A percentile compares a stretch with the other conserved stretches of the same genome.
phyloP scores from a whole-genome alignment of 1,140 invertebrate genomes.

The Drosophila lowei region DNA sequence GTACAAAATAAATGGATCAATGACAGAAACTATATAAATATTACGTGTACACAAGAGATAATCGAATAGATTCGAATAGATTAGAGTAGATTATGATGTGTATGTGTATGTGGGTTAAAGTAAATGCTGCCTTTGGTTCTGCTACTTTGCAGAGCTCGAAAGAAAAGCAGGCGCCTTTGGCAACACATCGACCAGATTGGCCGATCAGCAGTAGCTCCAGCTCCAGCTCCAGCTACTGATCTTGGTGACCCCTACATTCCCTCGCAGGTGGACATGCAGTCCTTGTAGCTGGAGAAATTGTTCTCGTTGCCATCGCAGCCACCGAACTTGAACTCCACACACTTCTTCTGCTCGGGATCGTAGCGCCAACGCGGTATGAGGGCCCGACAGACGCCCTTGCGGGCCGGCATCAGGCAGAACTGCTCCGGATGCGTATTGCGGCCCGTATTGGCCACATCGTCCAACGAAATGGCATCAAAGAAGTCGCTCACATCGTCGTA shows the following conservation, averaged over 20 bases:
- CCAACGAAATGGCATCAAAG: constrained; percentile 77
- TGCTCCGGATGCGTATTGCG: constrained; percentile 75
- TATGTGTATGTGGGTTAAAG: constrained; percentile 27
- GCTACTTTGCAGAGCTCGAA: constrained; percentile 35
- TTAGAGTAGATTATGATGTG: constrained; percentile 24
- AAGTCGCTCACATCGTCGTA: constrained; percentile 81
- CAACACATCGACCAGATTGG: constrained; percentile 47
- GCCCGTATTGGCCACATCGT: constrained; percentile 74
- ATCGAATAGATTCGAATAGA: constrained; percentile 11
- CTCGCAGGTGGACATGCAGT: constrained; percentile 84
- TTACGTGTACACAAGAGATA: constrained; percentile 59
- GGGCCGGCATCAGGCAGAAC: constrained; percentile 80
- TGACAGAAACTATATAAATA: constrained; percentile 74
- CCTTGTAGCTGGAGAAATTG: constrained; percentile 85
- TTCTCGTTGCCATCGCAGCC: constrained; percentile 88
- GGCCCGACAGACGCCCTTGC: constrained; percentile 85
- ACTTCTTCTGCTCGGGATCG: constrained; percentile 84
- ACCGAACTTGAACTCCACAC: constrained; percentile 87
- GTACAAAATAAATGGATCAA: constrained; percentile 48
- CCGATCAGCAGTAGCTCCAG: constrained; percentile 11
- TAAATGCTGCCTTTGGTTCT: constrained; percentile 74
- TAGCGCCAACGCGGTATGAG: constrained; percentile 84
- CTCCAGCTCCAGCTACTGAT: background rate
- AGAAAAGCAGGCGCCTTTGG: constrained; percentile 69
- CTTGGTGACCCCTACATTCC: constrained; percentile 69